Conservation (phyloP, 2,797 vertebrate genomes). For the Gymnothorax javanicus region DNA sequence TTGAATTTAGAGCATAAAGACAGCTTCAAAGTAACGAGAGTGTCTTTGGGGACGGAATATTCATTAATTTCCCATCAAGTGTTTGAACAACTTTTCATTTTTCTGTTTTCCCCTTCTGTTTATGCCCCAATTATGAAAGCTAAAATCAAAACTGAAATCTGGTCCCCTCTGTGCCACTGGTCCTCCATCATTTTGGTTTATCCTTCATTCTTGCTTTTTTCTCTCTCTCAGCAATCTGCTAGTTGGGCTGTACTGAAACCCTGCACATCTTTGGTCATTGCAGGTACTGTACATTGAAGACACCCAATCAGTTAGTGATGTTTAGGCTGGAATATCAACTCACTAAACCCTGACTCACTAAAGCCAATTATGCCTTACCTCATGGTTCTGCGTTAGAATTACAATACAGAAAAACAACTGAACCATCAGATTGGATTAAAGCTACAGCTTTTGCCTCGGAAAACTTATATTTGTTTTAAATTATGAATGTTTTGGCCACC, state of each 20-base stretch:
- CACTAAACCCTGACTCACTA: background rate
- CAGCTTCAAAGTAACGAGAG: background rate
- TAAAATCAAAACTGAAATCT: background rate
- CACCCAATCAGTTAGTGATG: no score
- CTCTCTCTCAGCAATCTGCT: background rate
- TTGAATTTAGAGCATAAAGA: constrained; percentile 1
- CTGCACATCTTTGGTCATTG: background rate
- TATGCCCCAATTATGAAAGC: background rate
- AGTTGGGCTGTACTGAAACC: background rate
- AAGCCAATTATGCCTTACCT: background rate
- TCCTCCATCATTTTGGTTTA: background rate
- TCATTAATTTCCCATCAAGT: background rate
- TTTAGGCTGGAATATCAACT: no score
- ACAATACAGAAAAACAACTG: background rate
- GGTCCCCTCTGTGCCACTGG: background rate
- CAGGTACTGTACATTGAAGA: background rate
- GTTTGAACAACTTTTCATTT: background rate
- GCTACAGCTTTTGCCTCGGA: background rate
- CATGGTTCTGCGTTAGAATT: background rate
- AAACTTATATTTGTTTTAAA: background rate
- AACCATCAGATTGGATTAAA: background rate
- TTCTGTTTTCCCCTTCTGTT: background rate
- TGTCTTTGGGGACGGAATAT: background rate
- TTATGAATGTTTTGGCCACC: background rate
- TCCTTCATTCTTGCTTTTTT: background rate